phyloP scores from a whole-genome alignment of 2,888 invertebrate species.

The Drosophila rubida region DNA sequence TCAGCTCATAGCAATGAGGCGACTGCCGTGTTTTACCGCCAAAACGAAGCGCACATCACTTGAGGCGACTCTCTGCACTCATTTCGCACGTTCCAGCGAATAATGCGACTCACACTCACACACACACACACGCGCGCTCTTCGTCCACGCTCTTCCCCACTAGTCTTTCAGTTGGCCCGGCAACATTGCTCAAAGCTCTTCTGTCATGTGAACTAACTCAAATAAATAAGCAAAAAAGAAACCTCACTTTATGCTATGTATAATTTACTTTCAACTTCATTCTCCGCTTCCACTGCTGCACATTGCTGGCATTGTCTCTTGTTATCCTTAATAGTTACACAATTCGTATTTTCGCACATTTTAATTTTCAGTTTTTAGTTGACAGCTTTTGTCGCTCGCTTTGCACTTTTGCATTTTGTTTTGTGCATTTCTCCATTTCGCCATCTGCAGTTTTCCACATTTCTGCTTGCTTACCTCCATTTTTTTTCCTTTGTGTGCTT shows the following conservation, averaged over 20 bases:
- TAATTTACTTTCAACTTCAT: constrained; percentile 5
- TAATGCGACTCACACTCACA: constrained; percentile 17
- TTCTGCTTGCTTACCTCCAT: background rate
- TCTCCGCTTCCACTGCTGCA: background rate
- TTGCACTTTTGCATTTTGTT: constrained; percentile 1
- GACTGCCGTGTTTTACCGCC: constrained; percentile 29
- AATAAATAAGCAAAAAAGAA: constrained; percentile 6
- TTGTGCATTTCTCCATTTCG: background rate
- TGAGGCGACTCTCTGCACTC: constrained; percentile 72
- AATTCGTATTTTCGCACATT: constrained; percentile 19
- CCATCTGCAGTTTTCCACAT: background rate
- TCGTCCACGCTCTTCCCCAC: background rate
- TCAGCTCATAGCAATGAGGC: constrained; percentile 9
- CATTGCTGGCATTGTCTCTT: constrained; percentile 7
- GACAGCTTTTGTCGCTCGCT: constrained; percentile 13
- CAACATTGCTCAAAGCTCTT: constrained; percentile 22
- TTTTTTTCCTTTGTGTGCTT: background rate
- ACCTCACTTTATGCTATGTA: constrained; percentile 10
- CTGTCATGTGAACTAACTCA: constrained; percentile 14
- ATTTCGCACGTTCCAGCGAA: constrained; percentile 70
- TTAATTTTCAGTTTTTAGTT: constrained; percentile 6
- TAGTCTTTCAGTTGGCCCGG: background rate
- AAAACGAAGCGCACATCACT: constrained; percentile 46
- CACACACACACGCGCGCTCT: constrained; percentile 1
- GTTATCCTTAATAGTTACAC: constrained; percentile 19